A percentile compares a stretch with the other conserved stretches of the same genome.
These are phyloP conservation scores for Amyelois transitella DNA, from an alignment of 1,140 invertebrate genomes.

Conservation along the genomic window DNA sequence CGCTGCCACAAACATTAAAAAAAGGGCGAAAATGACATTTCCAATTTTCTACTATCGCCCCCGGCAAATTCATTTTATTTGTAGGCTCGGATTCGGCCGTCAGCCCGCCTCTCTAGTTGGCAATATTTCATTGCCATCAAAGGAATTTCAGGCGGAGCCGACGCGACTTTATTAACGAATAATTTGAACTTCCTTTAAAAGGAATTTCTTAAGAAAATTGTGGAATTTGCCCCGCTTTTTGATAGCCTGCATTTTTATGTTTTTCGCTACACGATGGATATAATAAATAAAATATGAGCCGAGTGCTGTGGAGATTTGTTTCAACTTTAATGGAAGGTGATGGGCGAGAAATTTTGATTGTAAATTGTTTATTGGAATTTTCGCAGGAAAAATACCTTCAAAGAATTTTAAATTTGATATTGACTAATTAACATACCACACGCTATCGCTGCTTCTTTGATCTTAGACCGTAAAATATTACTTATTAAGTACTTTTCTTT, in stretches of 20 bases:
- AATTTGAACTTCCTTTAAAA: conserved; percentile 40
- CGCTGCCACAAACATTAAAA: conserved; percentile 62
- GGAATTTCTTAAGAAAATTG: conserved; percentile 54
- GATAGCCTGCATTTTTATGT: conserved; percentile 32
- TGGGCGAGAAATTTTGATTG: conserved; percentile 16
- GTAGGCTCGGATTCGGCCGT: conserved; percentile 55
- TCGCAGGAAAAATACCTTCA: conserved; percentile 15
- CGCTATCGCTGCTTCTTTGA: too few species aligned
- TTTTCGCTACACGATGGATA: conserved; percentile 1
- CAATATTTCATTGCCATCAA: conserved; percentile 62
- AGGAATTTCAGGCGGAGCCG: conserved; percentile 31
- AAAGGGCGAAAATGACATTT: conserved; percentile 69
- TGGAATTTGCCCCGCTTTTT: conserved; percentile 42
- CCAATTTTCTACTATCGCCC: conserved; percentile 71
- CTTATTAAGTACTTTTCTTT: too few species aligned
- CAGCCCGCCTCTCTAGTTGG: conserved; percentile 31
- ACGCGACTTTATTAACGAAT: conserved; percentile 52
- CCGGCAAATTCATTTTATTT: conserved; percentile 66
- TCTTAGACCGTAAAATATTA: too few species aligned
- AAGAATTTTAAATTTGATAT: conserved; percentile 4
- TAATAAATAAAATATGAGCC: conserved; percentile 40
- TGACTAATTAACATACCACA: background rate
- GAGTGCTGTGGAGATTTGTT: conserved; percentile 29
- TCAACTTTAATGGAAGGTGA: conserved; percentile 37
- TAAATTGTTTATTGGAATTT: conserved; percentile 40